Evolutionary conservation across 1,140 invertebrate genomes (phyloP), one percentile per base, ranked within the genome.

Genomic region (Amyelois transitella): DNA sequence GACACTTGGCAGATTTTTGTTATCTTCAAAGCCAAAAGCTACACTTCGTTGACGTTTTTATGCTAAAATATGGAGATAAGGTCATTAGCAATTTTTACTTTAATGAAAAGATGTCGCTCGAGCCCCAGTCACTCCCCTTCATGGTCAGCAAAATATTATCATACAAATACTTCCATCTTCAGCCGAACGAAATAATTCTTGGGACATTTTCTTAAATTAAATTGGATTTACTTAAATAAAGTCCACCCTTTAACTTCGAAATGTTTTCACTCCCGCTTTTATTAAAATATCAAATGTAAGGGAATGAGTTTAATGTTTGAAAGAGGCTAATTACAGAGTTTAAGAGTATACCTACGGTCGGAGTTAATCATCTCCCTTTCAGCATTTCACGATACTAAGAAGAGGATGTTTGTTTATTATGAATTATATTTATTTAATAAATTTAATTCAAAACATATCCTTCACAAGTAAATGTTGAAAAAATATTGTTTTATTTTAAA

Each of bases 31-130:
- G 60, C 56, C 66, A 78, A 83, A 69, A 69, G 66, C 60, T 71
- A 72, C 65, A 77, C 76, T 38, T 14, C 52, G 72, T 73, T 81
- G 75, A 83, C 77, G 72, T 81, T 75, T 82, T 81, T 78, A 87
- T 85, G 81, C 77, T 76, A 87, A 85, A 85, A 82, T 81, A 82
- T 85, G 81, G 74, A 84, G 80, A 86, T 86, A 71, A 73, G 77
- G 75, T 79, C 78, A 83, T 86, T 86, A 82, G 74, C 68, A 81
- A 81, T 83, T 83, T 83, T 74, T 77, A 75, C 62, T 84, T 77
- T 74, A 78, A 77, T 71, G 68, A 77, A 69, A 79, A 73, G 67
- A 72, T 75, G 70, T 77, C 73, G 64, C 64, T 59, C 43, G 69
- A 69, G 64, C 53, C 68, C 66, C 69, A 55, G 60, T 51, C 72